Base-by-base conservation (phyloP, 2,888 invertebrate species). In the Lasioglossum zephyrum region DNA sequence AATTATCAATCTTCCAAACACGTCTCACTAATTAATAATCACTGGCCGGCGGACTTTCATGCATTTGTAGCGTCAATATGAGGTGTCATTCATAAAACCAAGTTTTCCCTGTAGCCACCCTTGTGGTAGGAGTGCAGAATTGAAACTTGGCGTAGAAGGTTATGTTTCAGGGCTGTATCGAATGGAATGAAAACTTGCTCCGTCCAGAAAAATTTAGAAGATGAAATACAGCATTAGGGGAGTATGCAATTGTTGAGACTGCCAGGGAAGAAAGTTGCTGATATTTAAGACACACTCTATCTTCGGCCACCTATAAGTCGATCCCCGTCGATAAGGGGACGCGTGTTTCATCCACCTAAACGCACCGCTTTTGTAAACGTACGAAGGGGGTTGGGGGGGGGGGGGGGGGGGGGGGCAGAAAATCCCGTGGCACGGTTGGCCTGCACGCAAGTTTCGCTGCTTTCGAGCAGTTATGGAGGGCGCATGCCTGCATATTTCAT, bases 401-500 rank as follows among this genome's bases (percentile, higher is more conserved):
- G n/a, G n/a, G n/a, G 63, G 2, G 89, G 31, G 0, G 92, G 92
- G 89, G 22, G 66, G 89, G 90, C 86, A 92, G 92, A 92, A 93
- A 94, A 93, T 93, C 92, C 91, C 87, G 91, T 88, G 92, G 93
- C 92, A 83, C 89, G 88, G 89, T 84, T 77, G 87, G 83, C 90
- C 88, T 91, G 92, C 93, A 93, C 94, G 94, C 93, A 92, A 94
- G 92, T 93, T 93, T 91, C 91, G 88, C 86, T 87, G 90, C 92
- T 92, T 92, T 88, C 92, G 91, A 93, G 92, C 91, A 92, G 91
- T 92, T 91, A 90, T 89, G 93, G 92, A 94, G 93, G 93, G 93
- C 92, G 93, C 92, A 92, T 91, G 93, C 89, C 92, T 94, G 94
- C 94, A 94, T 94, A 94, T 94, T 94, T 94, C 93, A 94, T 94